phyloP scores from a whole-genome alignment of 1,140 invertebrate genomes.

The Caerostris extrusa region DNA sequence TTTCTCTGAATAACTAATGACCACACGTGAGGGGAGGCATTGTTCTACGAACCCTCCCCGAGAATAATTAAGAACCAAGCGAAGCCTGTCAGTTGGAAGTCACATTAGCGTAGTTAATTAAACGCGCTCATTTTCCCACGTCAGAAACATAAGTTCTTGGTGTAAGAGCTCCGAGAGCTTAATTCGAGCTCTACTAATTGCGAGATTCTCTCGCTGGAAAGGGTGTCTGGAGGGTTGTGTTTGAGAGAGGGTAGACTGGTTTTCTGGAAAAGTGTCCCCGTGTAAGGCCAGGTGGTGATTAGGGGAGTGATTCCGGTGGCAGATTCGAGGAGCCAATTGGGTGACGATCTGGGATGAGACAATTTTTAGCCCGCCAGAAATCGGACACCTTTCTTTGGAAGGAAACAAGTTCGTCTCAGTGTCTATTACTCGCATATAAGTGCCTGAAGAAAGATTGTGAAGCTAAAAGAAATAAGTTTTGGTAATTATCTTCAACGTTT shows the following conservation, averaged over 20 bases:
- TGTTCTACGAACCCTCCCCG: conserved; percentile 37
- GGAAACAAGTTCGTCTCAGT: neutral
- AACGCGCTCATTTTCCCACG: conserved; percentile 66
- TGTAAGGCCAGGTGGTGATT: neutral
- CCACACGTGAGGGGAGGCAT: conserved; percentile 25
- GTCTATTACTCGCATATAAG: neutral
- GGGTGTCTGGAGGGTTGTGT: neutral
- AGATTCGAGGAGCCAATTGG: neutral
- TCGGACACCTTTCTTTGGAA: neutral
- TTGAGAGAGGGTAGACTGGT: neutral
- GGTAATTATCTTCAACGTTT: neutral
- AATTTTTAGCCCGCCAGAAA: neutral
- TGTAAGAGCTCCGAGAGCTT: conserved; percentile 22
- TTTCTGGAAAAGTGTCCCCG: neutral
- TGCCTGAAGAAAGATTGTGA: neutral
- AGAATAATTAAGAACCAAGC: conserved; percentile 70
- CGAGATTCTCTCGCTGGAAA: neutral
- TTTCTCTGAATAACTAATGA: conserved; percentile 72
- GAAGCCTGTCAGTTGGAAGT: conserved; percentile 66
- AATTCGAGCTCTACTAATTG: conserved; percentile 26
- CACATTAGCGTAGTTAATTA: conserved; percentile 72
- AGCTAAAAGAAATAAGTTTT: neutral
- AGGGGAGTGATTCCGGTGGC: neutral
- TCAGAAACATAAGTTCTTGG: conserved; percentile 63
- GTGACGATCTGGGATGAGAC: too few relatives aligned